Conservation (phyloP, 2,888 invertebrate species). For the Athripsodes cinereus region DNA sequence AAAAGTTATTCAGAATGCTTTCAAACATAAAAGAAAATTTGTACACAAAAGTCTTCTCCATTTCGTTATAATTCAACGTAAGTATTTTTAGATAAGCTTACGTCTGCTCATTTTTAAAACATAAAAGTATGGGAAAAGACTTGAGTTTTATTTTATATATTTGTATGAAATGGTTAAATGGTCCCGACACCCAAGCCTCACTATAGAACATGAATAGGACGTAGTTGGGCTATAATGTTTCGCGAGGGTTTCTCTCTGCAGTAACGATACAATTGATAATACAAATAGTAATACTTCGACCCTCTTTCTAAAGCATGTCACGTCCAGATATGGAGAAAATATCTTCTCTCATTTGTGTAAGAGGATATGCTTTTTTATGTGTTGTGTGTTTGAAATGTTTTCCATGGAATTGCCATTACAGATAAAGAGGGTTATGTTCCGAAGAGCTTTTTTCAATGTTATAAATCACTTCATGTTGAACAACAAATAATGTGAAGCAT, state of each 20-base stretch:
- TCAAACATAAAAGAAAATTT: too few relatives aligned
- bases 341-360: conserved; percentile 1
- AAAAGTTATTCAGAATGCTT: too few relatives aligned
- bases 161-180: neutral
- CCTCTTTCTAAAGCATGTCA: conserved; percentile 9
- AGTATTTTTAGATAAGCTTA: neutral
- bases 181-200: neutral
- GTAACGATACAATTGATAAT: conserved; percentile 11
- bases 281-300: conserved; percentile 11
- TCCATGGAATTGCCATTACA: too few relatives aligned
- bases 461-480: too few relatives aligned
- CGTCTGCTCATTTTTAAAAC: neutral
- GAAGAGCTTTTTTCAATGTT: too few relatives aligned
- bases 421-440: too few relatives aligned
- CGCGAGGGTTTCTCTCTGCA: neutral
- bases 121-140: neutral
- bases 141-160: neutral
- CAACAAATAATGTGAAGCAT: too few relatives aligned
- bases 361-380: neutral
- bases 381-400: too few relatives aligned
- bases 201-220: neutral
- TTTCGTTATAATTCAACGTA: neutral
- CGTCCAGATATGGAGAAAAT: conserved; percentile 5
- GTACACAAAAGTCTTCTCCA: neutral
- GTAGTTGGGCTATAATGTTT: neutral